A percentile compares a stretch with the other conserved stretches of the same genome.
Conservation (phyloP, 2,113 vertebrate genomes). For the Gobius niger region DNA sequence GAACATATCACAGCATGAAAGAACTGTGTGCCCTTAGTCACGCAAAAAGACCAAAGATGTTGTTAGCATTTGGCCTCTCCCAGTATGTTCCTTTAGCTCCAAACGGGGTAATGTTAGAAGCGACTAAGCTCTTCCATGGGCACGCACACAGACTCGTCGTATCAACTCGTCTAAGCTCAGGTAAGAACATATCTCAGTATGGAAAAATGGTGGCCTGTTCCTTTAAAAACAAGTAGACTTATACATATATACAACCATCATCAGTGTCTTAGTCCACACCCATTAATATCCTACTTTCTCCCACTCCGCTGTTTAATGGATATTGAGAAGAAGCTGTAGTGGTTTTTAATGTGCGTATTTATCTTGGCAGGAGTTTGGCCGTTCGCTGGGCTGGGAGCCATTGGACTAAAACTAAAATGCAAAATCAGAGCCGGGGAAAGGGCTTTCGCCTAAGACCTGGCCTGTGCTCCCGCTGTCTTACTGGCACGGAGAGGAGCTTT, state of each 20-base stretch:
- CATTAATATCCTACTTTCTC: slow-evolving; percentile 8
- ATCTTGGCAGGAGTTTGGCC: slow-evolving; percentile 24
- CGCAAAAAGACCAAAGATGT: no score
- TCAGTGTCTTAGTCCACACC: slow-evolving; percentile 25
- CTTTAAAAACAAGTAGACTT: not conserved
- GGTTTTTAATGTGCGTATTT: slow-evolving; percentile 26
- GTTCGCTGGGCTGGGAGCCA: slow-evolving; percentile 24
- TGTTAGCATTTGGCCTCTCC: no score
- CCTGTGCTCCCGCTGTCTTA: slow-evolving; percentile 11
- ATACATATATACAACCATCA: slow-evolving; percentile 16
- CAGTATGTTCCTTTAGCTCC: no score
- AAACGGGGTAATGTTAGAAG: no score
- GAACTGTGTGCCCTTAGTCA: no score
- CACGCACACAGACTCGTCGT: no score
- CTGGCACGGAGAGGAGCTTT: slow-evolving; percentile 28
- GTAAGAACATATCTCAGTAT: no score
- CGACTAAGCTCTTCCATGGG: no score
- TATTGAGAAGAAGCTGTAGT: slow-evolving; percentile 10
- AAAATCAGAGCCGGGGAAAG: slow-evolving; percentile 25
- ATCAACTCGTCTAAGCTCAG: no score
- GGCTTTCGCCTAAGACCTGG: slow-evolving; percentile 39
- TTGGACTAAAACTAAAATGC: slow-evolving; percentile 19
- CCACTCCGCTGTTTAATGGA: not conserved
- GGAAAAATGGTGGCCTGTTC: no score
- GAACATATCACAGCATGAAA: no score